Evolutionary conservation across 2,888 invertebrate species (phyloP).

Genomic region (Drosophila anceps): DNA sequence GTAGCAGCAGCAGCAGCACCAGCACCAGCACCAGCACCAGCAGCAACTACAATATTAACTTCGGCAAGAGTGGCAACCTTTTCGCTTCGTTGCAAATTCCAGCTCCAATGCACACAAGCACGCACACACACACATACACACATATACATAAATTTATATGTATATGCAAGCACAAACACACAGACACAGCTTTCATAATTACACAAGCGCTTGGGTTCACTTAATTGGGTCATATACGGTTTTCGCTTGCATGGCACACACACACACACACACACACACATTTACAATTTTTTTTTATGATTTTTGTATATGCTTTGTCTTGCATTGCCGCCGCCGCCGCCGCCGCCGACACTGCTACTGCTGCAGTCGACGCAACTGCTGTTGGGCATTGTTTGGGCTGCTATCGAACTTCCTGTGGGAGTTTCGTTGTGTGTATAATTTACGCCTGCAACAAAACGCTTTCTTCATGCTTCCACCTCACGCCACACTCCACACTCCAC

Average conservation of each 20-base stretch:
- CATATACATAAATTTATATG: constrained; percentile 37
- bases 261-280: constrained; percentile 33
- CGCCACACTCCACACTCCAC: no score
- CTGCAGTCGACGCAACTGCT: constrained; percentile 21
- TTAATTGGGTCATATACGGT: constrained; percentile 83
- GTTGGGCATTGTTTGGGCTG: constrained; percentile 53
- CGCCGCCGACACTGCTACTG: neutral
- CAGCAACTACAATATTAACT: constrained; percentile 41
- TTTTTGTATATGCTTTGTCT: constrained; percentile 55
- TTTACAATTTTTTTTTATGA: constrained; percentile 45
- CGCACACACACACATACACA: constrained; percentile 49
- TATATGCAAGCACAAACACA: constrained; percentile 18
- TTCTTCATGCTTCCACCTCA: constrained; percentile 29
- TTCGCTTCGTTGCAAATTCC: constrained; percentile 80
- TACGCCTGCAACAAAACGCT: constrained; percentile 71
- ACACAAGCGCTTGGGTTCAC: constrained; percentile 76
- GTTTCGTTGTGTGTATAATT: constrained; percentile 63
- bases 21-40: constrained; percentile 2
- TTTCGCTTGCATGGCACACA: constrained; percentile 64
- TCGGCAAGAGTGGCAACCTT: constrained; percentile 76
- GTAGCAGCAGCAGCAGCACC: constrained; percentile 30
- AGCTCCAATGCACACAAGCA: constrained; percentile 72
- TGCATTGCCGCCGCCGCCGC: constrained; percentile 20
- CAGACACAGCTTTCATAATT: constrained; percentile 72
- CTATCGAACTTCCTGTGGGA: constrained; percentile 82